Base-by-base conservation (phyloP, 1,140 invertebrate genomes). In the Dendrolimus punctatus region DNA sequence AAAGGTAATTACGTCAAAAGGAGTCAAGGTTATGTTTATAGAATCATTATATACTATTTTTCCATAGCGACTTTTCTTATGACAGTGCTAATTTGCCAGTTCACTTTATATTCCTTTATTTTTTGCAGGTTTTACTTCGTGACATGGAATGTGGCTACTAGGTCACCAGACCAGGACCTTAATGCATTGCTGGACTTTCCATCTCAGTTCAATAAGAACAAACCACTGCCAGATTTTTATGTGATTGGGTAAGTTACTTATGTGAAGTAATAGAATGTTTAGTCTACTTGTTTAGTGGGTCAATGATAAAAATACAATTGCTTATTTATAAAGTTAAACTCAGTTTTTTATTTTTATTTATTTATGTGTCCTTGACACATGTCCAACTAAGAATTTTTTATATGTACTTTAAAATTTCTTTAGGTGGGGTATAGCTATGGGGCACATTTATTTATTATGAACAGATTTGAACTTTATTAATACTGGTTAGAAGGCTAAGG, bases 81-180 rank as follows among this genome's bases (percentile, higher is more conserved):
- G 23, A 23, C 23, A 23, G 3, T 23, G 23, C 1, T 23, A 23
- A 23, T 23, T 23, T 1, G 23, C 23, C 23, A 23, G 23, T 23
- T 23, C n/a, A n/a, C 23, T 23, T 23, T 23, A 23, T 23, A 45
- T 42, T 4, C 8, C 36, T 9, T 51, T 6, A 56, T 62, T 56
- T 62, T 54, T 80, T 83, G 51, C 71, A 93, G 93, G 69, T 85
- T 95, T 53, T 94, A 94, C 74, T 90, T 95, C 61, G 90, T 93
- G 37, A 96, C 95, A 37, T 96, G 93, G 90, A 96, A 96, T 89
- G 94, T 96, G 46, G 94, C 93, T 36, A 94, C 93, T 10, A 92
- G 90, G 63, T 89, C 88, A 64, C 94, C 93, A 5, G 91, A 90
- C 61, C 91, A 91, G 78, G 90, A 91, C 77, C 81, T 96, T 2